Conservation (phyloP, 2,113 vertebrate species). For the Zosterops pallidus region DNA sequence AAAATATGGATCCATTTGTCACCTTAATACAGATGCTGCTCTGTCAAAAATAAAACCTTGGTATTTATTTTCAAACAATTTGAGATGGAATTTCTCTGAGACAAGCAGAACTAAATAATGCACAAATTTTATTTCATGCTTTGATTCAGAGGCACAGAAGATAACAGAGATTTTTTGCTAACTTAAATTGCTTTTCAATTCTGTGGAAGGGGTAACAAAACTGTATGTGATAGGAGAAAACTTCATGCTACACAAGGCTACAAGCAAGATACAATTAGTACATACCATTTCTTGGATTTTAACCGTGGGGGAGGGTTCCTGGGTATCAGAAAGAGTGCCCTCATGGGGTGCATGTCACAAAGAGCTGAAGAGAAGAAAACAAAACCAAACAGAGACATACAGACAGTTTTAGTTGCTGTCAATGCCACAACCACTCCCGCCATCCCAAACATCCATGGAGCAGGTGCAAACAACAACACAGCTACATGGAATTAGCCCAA, state of each 20-base stretch:
- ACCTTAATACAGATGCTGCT: neutral
- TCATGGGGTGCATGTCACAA: constrained; percentile 99
- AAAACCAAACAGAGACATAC: neutral
- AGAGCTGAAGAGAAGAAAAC: constrained; percentile 80
- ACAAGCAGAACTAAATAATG: neutral
- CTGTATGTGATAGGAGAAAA: neutral
- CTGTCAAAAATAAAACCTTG: neutral
- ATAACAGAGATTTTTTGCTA: neutral
- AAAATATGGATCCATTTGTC: constrained; percentile 3
- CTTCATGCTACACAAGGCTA: neutral
- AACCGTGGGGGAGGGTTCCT: constrained; percentile 97
- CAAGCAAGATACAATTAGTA: neutral
- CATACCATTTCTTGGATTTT: constrained; percentile 99
- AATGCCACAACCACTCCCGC: neutral
- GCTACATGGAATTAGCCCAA: neutral
- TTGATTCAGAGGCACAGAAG: neutral
- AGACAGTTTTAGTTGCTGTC: neutral
- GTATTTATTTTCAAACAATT: neutral
- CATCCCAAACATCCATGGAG: neutral
- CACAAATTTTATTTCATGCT: neutral
- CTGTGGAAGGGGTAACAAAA: neutral
- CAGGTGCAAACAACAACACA: neutral
- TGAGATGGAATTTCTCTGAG: neutral
- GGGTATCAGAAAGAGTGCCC: constrained; percentile 98
- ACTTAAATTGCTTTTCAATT: neutral